phyloP scores from a whole-genome alignment of 2,797 vertebrate genomes.

The Linurgus olivaceus region DNA sequence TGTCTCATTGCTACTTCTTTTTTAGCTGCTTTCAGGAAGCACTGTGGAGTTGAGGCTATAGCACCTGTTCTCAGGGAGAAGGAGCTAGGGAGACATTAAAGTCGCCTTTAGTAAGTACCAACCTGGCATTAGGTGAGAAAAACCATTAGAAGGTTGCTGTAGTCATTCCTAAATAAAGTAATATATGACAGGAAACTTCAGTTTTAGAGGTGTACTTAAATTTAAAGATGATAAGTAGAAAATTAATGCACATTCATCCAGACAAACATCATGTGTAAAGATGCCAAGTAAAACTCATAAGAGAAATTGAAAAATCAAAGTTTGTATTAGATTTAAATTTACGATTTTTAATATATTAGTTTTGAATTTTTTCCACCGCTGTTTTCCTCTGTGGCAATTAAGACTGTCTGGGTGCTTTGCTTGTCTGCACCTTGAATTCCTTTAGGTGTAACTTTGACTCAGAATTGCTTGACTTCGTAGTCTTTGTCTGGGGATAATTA shows the following conservation, averaged over 20 bases:
- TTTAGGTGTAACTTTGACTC: background rate
- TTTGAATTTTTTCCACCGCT: background rate
- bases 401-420: background rate
- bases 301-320: background rate
- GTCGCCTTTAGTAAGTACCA: background rate
- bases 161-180: background rate
- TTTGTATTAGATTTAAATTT: background rate
- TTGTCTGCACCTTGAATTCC: background rate
- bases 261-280: background rate
- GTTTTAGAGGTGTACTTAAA: background rate
- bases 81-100: background rate
- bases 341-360: background rate
- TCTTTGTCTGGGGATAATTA: constrained; percentile 11
- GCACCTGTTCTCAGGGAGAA: background rate
- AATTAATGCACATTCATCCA: background rate
- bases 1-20: background rate
- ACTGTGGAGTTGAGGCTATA: background rate
- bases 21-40: constrained; percentile 1
- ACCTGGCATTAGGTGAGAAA: constrained; percentile 9
- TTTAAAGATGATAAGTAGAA: background rate
- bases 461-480: background rate
- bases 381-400: background rate
- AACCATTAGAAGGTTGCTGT: background rate
- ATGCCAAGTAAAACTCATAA: background rate
- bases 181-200: background rate